Evolutionary conservation across 2,113 vertebrate species (phyloP), one percentile per base, ranked within the genome.

Genomic region (Irena cyanogastra): DNA sequence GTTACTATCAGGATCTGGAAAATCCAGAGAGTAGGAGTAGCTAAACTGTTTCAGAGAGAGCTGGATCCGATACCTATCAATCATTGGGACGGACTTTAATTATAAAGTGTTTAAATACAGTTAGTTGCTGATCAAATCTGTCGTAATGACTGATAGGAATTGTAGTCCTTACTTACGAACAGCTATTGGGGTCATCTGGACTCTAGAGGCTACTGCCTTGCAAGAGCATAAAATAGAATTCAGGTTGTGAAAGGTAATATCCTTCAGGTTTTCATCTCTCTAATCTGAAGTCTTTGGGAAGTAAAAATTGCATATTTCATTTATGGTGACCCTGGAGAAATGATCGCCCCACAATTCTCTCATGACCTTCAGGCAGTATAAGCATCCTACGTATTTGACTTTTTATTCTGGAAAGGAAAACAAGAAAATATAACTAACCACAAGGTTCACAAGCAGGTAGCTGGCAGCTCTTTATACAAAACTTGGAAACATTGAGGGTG

Each of bases 81-180:
- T 90, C 90, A 86, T 4, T 37, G 33, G 78, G 71, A 94, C 82
- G 92, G 75, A 15, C 33, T 94, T 88, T 92, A 96, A 93, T 93
- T 94, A 80, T 86, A 74, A 96, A 77, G 10, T 88, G 87, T 71
- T 94, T 96, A 95, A 96, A 83, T 95, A 94, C 90, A 95, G 82
- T 95, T 94, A 72, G 35, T 79, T 94, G 22, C 84, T 94, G 91
- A 93, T 83, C 66, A 95, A 57, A 80, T 50, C 63, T 96, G 87
- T 91, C 2, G 0, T 90, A 64, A 80, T 80, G 84, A 90, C 35
- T 86, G 93, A 91, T 91, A 91, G 61, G 63, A 85, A 77, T 35
- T 70, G 53, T 83, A 91, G 92, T 65, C 75, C 63, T 70, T 87
- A 75, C 44, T 90, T 54, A 94, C 10, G 95, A 60, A 60, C 64